These are phyloP conservation scores for Pelecanus crispus DNA, from an alignment of 2,113 vertebrate species.

Conservation along the genomic window DNA sequence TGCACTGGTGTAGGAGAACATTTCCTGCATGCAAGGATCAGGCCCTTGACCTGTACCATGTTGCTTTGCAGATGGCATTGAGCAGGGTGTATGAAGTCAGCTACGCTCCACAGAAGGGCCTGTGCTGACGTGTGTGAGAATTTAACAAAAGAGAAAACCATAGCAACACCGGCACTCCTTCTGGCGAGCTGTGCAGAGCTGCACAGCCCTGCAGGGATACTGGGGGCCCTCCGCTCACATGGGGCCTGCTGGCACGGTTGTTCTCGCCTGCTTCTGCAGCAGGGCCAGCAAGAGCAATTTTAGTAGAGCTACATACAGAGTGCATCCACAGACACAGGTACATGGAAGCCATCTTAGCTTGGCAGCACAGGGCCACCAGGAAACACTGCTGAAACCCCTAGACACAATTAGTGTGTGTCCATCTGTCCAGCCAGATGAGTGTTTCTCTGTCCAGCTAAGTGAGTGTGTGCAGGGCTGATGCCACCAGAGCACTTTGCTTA, in stretches of 20 bases:
- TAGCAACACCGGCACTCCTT: slow-evolving; percentile 26
- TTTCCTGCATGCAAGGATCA: background rate
- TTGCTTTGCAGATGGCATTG: background rate
- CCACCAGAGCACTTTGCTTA: background rate
- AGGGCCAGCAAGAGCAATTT: background rate
- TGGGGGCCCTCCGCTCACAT: background rate
- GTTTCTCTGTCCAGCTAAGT: background rate
- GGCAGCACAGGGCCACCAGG: background rate
- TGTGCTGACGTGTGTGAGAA: background rate
- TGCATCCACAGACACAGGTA: background rate
- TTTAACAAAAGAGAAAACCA: slow-evolving; percentile 13
- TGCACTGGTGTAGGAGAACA: background rate
- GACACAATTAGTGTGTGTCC: background rate
- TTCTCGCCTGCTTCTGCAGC: background rate
- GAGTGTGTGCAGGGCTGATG: background rate
- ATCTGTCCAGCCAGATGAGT: background rate
- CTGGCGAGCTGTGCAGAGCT: background rate
- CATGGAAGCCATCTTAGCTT: background rate
- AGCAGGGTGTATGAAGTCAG: background rate
- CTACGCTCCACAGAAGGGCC: background rate
- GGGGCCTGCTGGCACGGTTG: background rate
- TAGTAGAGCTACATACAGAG: background rate
- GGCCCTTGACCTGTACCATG: background rate
- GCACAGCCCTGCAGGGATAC: background rate
- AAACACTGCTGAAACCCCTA: background rate